A percentile compares a stretch with the other conserved stretches of the same genome.
phyloP scores from a whole-genome alignment of 2,888 invertebrate genomes.

The Stenichneumon culpator region DNA sequence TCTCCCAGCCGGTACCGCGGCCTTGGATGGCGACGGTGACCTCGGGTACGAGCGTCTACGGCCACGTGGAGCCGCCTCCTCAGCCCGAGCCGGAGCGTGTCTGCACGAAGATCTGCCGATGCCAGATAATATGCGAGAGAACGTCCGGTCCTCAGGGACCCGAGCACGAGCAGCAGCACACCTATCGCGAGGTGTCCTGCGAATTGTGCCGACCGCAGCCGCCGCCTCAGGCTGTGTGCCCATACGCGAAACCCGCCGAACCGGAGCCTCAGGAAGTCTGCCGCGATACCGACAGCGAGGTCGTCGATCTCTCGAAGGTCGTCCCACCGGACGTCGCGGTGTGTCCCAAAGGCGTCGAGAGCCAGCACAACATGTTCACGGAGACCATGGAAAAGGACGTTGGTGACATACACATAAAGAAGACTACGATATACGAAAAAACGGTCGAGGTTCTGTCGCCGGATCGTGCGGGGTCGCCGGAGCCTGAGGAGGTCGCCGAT shows the following conservation, averaged over 20 bases:
- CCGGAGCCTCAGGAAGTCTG: constrained; percentile 38
- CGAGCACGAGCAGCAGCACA: constrained; percentile 68
- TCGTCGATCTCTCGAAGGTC: constrained; percentile 76
- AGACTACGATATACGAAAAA: constrained; percentile 82
- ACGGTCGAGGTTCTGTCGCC: constrained; percentile 80
- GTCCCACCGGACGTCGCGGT: constrained; percentile 79
- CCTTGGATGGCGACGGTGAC: constrained; percentile 84
- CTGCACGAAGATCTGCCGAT: constrained; percentile 71
- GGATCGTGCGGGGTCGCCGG: constrained; percentile 65
- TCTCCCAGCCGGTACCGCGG: constrained; percentile 81
- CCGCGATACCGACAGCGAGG: constrained; percentile 66
- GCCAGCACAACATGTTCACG: constrained; percentile 82
- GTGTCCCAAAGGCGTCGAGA: constrained; percentile 79
- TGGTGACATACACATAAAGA: constrained; percentile 81
- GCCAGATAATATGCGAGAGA: constrained; percentile 73
- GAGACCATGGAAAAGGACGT: constrained; percentile 83
- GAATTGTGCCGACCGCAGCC: constrained; percentile 68
- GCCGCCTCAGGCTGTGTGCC: constrained; percentile 34
- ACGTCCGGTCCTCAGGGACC: constrained; percentile 66
- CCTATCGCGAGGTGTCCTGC: constrained; percentile 70
- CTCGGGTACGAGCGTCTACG: constrained; percentile 77
- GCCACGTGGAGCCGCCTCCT: constrained; percentile 76
- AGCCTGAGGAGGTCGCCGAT: constrained; percentile 45
- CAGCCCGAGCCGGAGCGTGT: constrained; percentile 70
- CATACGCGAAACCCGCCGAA: constrained; percentile 50